Evolutionary conservation across 2,113 vertebrate species (phyloP), one percentile per base, ranked within the genome.

Genomic region (Dipodomys stephensi): DNA sequence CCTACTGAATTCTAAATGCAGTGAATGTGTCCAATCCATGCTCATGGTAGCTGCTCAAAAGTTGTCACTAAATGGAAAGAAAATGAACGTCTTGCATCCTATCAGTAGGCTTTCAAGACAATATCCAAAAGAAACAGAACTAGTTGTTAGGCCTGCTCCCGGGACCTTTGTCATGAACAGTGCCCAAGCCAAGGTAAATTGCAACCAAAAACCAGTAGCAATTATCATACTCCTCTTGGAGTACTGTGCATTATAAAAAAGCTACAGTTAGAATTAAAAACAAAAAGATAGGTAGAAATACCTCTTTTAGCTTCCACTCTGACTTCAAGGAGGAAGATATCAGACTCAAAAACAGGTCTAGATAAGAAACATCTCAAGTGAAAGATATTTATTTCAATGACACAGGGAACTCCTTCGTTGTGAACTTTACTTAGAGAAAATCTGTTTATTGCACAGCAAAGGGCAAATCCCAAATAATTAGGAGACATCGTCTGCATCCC

Each of bases 401-500:
- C 13, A 46, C 3, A 12, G 73, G 76, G 39, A 89, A 94, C 80
- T 86, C 90, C 83, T 94, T 84, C 6, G 7, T 11, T 18, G 32
- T 39, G 27, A 95, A 74, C 79, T 67, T 71, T 13, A 78, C 35
- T 88, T 35, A 44, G 30, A 85, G 90, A 89, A 92, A 93, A 94
- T 88, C 87, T 90, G 82, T 95, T 94, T 73, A 92, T 83, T 76
- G 72, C 79, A 12, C 83, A 81, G 77, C 60, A 77, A 78, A 90
- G 92, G 91, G 30, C 74, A 87, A 90, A 25, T 39, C 85, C 85
- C 84, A 35, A 32, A 92, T 94, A 84, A 94, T 94, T 91, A 90
- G n/a, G 20, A 92, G 74, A 85, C 74, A 78, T 90, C 62, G n/a
- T 81, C 57, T n/a, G 19, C 25, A 67, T 30, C 25, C 15, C 39